Percentiles rank a stretch among this genome's conserved stretches.
These are phyloP conservation scores for Grantiella picta DNA, from an alignment of 2,113 vertebrate genomes.

Conservation along the genomic window DNA sequence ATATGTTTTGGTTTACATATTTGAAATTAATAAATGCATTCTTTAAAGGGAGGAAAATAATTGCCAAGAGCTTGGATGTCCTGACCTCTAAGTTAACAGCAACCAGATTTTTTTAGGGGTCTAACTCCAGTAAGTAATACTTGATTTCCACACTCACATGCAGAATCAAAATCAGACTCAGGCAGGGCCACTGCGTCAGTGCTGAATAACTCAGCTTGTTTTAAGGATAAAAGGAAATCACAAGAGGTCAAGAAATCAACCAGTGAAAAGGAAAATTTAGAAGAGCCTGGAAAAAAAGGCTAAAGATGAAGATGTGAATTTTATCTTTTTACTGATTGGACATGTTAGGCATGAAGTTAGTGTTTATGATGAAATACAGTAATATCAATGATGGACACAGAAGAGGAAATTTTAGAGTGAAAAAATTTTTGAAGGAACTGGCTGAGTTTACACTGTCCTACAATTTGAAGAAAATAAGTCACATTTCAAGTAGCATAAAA, in stretches of 20 bases:
- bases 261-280: not conserved
- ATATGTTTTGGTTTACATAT: not conserved
- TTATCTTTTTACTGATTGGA: not conserved
- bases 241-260: not conserved
- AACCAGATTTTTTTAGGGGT: not conserved
- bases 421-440: not conserved
- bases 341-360: not conserved
- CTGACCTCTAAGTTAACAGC: not conserved
- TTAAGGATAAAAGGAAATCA: not conserved
- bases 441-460: not conserved
- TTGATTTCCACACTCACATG: not conserved
- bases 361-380: not conserved
- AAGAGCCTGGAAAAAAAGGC: not conserved
- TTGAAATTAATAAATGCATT: not conserved
- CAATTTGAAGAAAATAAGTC: not conserved
- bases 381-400: not conserved
- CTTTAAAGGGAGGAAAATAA: not conserved
- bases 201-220: not conserved
- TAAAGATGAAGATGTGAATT: not conserved
- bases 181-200: not conserved
- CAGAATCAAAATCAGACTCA: not conserved
- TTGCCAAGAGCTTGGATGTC: not conserved
- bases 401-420: not conserved
- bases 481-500: not conserved
- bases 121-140: not conserved